Percentiles rank a stretch among this genome's conserved stretches.
Evolutionary conservation across 2,888 invertebrate species (phyloP).

Genomic region (Parnassius apollo): DNA sequence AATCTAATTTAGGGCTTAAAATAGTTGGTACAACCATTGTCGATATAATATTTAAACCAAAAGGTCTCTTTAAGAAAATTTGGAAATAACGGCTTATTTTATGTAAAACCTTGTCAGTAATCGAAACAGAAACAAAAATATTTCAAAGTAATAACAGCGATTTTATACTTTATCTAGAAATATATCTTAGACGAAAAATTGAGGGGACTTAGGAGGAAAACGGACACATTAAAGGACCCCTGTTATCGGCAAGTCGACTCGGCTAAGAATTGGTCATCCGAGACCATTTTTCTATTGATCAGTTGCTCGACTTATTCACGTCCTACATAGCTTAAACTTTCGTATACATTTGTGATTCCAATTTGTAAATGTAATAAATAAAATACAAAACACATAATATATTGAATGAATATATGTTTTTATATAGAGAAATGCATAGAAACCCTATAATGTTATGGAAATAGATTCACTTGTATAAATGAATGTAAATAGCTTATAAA

Average conservation of each 20-base stretch:
- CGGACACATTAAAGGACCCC: slow-evolving; percentile 25
- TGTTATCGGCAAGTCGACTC: slow-evolving; percentile 32
- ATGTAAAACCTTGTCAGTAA: too few species aligned
- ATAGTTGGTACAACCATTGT: too few species aligned
- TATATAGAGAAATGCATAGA: too few species aligned
- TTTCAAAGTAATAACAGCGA: slow-evolving; percentile 9
- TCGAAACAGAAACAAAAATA: slow-evolving; percentile 2
- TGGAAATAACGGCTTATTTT: too few species aligned
- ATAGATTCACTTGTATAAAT: too few species aligned
- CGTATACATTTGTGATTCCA: background rate
- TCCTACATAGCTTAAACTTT: slow-evolving; percentile 7
- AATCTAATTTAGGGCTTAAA: too few species aligned
- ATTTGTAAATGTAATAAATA: slow-evolving; percentile 1
- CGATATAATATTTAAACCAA: too few species aligned
- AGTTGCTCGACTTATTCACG: slow-evolving; percentile 9
- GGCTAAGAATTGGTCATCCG: slow-evolving; percentile 4
- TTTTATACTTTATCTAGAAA: slow-evolving; percentile 6
- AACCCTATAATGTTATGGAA: too few species aligned
- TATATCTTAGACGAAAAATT: slow-evolving; percentile 19
- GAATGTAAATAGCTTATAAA: too few species aligned
- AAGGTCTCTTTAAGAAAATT: too few species aligned
- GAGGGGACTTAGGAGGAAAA: slow-evolving; percentile 19
- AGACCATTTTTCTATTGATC: background rate
- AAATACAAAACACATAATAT: background rate
- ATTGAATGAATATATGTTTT: too few species aligned